Conservation (phyloP, 2,888 invertebrate genomes). For the Clunio marinus region DNA sequence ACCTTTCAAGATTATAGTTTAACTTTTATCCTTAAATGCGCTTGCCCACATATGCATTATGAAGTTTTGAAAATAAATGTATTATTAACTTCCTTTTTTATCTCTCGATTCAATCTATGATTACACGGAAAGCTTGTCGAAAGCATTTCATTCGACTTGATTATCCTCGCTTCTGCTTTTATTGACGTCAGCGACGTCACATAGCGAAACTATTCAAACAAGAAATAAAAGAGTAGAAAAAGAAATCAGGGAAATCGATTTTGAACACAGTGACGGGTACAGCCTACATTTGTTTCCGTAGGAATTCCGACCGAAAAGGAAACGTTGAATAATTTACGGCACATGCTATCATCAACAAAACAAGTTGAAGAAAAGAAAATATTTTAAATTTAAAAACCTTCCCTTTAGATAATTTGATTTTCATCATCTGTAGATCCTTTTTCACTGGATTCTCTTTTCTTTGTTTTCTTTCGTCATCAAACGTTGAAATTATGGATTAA, state of each 20-base stretch:
- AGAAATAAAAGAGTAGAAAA: too few species aligned
- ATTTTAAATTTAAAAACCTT: too few species aligned
- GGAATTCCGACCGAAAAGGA: neutral
- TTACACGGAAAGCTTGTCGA: slow-evolving; percentile 10
- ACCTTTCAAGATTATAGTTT: too few species aligned
- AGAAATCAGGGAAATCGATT: slow-evolving; percentile 5
- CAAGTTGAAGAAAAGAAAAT: too few species aligned
- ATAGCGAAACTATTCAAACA: slow-evolving; percentile 1
- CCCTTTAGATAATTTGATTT: too few species aligned
- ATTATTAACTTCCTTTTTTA: slow-evolving; percentile 22
- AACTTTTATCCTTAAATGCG: too few species aligned
- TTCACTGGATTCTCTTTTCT: too few species aligned
- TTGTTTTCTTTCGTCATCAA: too few species aligned
- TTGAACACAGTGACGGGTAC: neutral
- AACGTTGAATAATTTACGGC: neutral
- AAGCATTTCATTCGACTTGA: neutral
- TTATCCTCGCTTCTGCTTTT: neutral
- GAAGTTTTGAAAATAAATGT: slow-evolving; percentile 21
- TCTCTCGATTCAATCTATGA: slow-evolving; percentile 22
- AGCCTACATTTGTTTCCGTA: neutral
- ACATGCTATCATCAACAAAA: neutral
- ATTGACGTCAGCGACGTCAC: neutral
- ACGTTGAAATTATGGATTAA: too few species aligned
- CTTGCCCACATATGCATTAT: slow-evolving; percentile 10
- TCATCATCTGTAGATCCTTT: too few species aligned